These are phyloP conservation scores for Rhamphomyia laevipes DNA, from an alignment of 2,888 invertebrate genomes.

Conservation along the genomic window DNA sequence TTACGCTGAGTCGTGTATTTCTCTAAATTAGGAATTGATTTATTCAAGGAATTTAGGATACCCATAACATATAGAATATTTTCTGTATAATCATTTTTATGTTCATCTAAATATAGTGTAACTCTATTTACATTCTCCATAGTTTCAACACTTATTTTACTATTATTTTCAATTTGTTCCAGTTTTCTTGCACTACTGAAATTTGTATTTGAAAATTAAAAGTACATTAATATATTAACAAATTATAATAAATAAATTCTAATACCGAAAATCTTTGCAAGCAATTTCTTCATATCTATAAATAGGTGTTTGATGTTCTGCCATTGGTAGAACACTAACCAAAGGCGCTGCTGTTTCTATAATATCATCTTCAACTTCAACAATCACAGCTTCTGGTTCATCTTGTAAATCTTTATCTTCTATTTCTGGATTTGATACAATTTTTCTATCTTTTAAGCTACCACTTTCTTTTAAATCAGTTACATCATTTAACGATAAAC, in stretches of 20 bases:
- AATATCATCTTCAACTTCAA: slow-evolving; percentile 70
- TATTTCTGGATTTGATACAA: slow-evolving; percentile 24
- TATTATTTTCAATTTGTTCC: neutral
- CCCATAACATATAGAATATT: slow-evolving; percentile 8
- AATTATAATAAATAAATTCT: neutral
- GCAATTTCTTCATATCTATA: slow-evolving; percentile 54
- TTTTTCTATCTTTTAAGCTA: slow-evolving; percentile 20
- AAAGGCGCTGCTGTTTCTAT: slow-evolving; percentile 67
- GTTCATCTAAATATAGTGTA: slow-evolving; percentile 4
- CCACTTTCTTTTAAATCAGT: slow-evolving; percentile 50
- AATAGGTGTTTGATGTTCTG: slow-evolving; percentile 57
- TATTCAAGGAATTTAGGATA: slow-evolving; percentile 8
- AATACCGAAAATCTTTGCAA: slow-evolving; percentile 43
- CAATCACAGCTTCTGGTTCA: slow-evolving; percentile 62
- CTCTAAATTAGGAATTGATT: slow-evolving; percentile 11
- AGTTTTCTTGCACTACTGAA: neutral
- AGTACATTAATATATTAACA: neutral
- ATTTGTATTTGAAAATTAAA: neutral
- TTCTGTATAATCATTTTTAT: slow-evolving; percentile 4
- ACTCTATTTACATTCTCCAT: slow-evolving; percentile 6
- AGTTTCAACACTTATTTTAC: slow-evolving; percentile 4
- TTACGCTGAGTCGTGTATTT: slow-evolving; percentile 1
- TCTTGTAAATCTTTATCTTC: slow-evolving; percentile 32
- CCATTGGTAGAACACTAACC: slow-evolving; percentile 48
- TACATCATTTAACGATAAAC: slow-evolving; percentile 59